Conservation (phyloP, 2,797 vertebrate genomes). For the Pantherophis vulpinus region DNA sequence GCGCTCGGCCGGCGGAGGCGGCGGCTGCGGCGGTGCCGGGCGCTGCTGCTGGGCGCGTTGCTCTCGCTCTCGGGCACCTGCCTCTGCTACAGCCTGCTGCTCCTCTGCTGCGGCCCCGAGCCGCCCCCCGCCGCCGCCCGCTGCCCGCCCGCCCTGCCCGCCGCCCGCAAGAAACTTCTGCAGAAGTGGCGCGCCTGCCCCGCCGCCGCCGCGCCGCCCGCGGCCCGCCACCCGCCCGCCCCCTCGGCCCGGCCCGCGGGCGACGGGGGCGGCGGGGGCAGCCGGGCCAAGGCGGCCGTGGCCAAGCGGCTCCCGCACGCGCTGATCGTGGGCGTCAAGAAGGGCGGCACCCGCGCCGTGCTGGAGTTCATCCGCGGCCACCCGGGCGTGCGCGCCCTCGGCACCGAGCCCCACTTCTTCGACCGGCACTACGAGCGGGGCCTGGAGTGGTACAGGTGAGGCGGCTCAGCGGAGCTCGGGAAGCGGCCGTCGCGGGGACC, state of each 20-base stretch:
- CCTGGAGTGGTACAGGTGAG: conserved; percentile 93
- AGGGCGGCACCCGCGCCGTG: conserved; percentile 92
- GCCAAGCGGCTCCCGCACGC: conserved; percentile 87
- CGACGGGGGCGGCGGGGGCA: conserved; percentile 57
- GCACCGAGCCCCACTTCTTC: conserved; percentile 95
- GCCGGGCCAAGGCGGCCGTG: conserved; percentile 1
- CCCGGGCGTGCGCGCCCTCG: conserved; percentile 91
- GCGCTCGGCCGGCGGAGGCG: conserved; percentile 24
- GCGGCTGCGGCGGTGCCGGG: conserved; percentile 57
- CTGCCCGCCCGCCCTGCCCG: conserved; percentile 73
- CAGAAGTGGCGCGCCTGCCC: conserved; percentile 73
- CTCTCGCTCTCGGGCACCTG: conserved; percentile 90
- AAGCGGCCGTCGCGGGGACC: neutral
- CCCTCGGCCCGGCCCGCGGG: neutral
- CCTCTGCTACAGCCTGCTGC: conserved; percentile 86
- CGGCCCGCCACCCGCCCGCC: conserved; percentile 29
- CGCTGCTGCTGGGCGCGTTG: conserved; percentile 85
- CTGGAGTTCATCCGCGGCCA: conserved; percentile 95
- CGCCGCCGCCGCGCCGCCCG: conserved; percentile 15
- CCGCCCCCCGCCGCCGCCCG: neutral
- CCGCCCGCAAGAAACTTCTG: conserved; percentile 87
- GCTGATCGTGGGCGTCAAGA: conserved; percentile 93
- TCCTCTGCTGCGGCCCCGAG: conserved; percentile 73
- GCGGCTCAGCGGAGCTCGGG: neutral
- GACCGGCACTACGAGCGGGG: conserved; percentile 92